Percentiles rank a stretch among this genome's conserved stretches.
phyloP scores from a whole-genome alignment of 2,888 invertebrate species.

The Trissolcus brochymenae region DNA sequence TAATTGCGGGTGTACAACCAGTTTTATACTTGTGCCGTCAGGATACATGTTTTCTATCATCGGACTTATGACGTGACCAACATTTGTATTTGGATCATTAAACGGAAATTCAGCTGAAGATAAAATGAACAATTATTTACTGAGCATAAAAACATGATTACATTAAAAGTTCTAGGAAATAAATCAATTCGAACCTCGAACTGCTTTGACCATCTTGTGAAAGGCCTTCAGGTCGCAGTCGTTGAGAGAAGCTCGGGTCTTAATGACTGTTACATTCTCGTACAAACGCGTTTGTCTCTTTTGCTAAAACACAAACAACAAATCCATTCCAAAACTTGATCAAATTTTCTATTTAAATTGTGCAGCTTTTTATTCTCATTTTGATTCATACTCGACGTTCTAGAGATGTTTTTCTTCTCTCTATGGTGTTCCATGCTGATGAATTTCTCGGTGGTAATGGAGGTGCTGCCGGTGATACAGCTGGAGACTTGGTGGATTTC shows the following conservation, averaged over 20 bases:
- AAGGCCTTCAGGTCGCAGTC: constrained; percentile 90
- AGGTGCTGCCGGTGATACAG: constrained; percentile 78
- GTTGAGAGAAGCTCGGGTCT: constrained; percentile 81
- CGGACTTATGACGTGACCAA: constrained; percentile 92
- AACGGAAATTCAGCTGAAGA: constrained; percentile 83
- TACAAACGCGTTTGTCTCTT: constrained; percentile 81
- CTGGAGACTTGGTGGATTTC: constrained; percentile 78
- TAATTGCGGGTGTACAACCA: constrained; percentile 85
- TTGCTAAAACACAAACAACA: constrained; percentile 70
- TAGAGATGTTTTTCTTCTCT: constrained; percentile 75
- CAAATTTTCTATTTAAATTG: neutral
- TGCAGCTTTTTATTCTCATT: neutral
- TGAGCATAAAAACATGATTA: neutral
- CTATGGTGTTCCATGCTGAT: constrained; percentile 78
- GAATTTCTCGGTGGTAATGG: constrained; percentile 81
- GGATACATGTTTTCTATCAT: constrained; percentile 88
- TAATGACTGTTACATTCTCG: constrained; percentile 82
- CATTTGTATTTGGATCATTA: constrained; percentile 87
- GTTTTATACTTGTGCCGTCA: constrained; percentile 90
- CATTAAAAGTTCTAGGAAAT: neutral
- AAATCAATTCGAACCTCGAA: constrained; percentile 81
- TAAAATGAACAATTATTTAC: constrained; percentile 7
- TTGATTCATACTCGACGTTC: constrained; percentile 70
- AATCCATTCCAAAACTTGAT: neutral
- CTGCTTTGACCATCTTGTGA: constrained; percentile 87